Evolutionary conservation across 37 sponge, comb jelly and placozoan genomes (phyloP).

Genomic region (Eunapius fragilis): DNA sequence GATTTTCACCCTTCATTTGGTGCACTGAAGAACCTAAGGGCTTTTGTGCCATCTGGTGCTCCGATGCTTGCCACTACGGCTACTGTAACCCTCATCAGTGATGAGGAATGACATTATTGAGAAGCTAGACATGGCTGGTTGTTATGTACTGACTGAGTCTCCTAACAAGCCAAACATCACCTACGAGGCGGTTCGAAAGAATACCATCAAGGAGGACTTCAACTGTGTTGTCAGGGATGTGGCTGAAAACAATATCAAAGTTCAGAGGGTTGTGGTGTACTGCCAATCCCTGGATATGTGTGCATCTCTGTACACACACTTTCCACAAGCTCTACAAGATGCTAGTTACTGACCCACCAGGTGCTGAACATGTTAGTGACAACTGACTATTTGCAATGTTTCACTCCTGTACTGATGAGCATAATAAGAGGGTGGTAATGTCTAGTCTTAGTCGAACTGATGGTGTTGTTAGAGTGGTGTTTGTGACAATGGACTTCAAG

Average conservation of each 20-base stretch:
- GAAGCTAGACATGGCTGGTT: constrained; percentile 18
- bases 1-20: constrained; percentile 58
- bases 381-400: constrained; percentile 52
- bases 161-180: constrained; percentile 47
- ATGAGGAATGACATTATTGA: constrained; percentile 8
- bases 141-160: constrained; percentile 14
- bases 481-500: constrained; percentile 38
- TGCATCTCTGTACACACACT: constrained; percentile 41
- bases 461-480: constrained; percentile 46
- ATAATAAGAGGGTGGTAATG: constrained; percentile 41
- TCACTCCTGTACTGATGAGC: constrained; percentile 35
- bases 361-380: constrained; percentile 14
- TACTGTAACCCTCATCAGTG: constrained; percentile 14
- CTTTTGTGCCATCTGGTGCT: constrained; percentile 32
- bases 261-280: constrained; percentile 36
- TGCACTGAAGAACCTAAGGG: constrained; percentile 41
- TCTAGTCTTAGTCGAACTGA: constrained; percentile 23
- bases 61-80: constrained; percentile 42
- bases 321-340: constrained; percentile 14
- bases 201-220: constrained; percentile 8
- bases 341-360: constrained; percentile 37
- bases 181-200: constrained; percentile 19
- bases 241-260: neutral
- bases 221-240: neutral
- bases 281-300: constrained; percentile 53